A percentile compares a stretch with the other conserved stretches of the same genome.
Conservation (phyloP, 37 sponge, comb jelly and placozoan genomes). For the Theonella swinhoei region DNA sequence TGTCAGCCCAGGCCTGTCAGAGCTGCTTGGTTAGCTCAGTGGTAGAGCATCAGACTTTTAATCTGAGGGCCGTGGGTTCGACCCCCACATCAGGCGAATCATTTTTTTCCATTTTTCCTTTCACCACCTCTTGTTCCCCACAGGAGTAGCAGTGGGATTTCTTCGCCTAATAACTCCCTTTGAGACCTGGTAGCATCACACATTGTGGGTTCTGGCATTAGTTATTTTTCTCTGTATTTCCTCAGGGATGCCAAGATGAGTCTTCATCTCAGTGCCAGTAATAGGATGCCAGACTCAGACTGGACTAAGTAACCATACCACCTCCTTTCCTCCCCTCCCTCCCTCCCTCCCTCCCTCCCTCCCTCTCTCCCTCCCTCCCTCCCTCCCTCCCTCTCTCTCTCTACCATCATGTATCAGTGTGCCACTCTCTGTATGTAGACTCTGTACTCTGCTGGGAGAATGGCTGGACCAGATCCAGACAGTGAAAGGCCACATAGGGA, state of each 20-base stretch:
- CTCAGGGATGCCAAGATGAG: slow-evolving; percentile 59
- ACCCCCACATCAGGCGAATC: slow-evolving; percentile 82
- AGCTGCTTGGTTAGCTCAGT: slow-evolving; percentile 86
- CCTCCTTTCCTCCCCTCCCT: too few relatives aligned
- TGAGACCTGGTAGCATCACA: slow-evolving; percentile 70
- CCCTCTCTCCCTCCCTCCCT: too few relatives aligned
- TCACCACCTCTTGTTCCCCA: too few relatives aligned
- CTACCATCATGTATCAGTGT: too few relatives aligned
- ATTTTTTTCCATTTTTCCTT: slow-evolving; percentile 16
- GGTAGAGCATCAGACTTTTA: slow-evolving; percentile 89
- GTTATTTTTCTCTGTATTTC: background rate
- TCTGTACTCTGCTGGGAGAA: slow-evolving; percentile 24
- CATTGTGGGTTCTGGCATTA: background rate
- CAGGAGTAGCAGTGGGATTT: slow-evolving; percentile 74
- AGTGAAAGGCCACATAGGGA: slow-evolving; percentile 32
- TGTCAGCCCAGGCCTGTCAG: too few relatives aligned
- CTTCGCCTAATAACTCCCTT: slow-evolving; percentile 73
- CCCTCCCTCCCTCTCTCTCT: too few relatives aligned
- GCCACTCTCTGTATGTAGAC: background rate
- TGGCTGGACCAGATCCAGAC: slow-evolving; percentile 26
- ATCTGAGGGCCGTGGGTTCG: slow-evolving; percentile 90
- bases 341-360: too few relatives aligned
- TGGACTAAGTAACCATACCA: slow-evolving; percentile 54
- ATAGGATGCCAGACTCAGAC: slow-evolving; percentile 47
- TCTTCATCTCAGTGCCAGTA: slow-evolving; percentile 1